Percentiles rank a stretch among this genome's conserved stretches.
These are phyloP conservation scores for Drosophila guanche DNA, from an alignment of 1,140 invertebrate genomes.

Conservation along the genomic window DNA sequence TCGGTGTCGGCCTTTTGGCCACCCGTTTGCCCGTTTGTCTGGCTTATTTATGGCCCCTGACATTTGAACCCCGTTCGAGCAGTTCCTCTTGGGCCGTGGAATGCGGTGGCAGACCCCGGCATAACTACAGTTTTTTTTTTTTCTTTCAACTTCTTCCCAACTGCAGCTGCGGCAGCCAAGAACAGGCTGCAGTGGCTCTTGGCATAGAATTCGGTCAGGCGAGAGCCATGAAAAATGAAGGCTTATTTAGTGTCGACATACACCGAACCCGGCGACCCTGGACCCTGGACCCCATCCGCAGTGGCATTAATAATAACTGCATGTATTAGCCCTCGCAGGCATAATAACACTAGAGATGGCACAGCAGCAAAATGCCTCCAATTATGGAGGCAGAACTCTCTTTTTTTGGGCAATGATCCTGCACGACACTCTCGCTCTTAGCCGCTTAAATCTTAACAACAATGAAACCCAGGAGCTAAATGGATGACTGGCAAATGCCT, in stretches of 20 bases:
- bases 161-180: conserved; percentile 51
- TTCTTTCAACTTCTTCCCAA: no score
- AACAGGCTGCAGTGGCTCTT: conserved; percentile 27
- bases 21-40: conserved; percentile 27
- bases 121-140: conserved; percentile 48
- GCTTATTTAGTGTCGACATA: conserved; percentile 80
- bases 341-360: conserved; percentile 51
- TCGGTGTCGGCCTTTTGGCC: conserved; percentile 14
- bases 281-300: conserved; percentile 46
- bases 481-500: no score
- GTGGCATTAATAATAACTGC: conserved; percentile 71
- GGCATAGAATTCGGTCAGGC: conserved; percentile 75
- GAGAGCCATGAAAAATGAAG: conserved; percentile 77
- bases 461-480: no score
- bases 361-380: no score
- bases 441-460: no score
- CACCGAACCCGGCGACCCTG: conserved; percentile 5
- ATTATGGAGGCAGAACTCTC: no score
- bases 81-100: conserved; percentile 43
- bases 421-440: no score
- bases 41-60: conserved; percentile 75
- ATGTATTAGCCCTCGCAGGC: conserved; percentile 62
- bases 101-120: conserved; percentile 55
- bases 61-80: conserved; percentile 51
- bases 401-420: no score